phyloP scores from a whole-genome alignment of 2,797 vertebrate genomes.

The Picus viridis region DNA sequence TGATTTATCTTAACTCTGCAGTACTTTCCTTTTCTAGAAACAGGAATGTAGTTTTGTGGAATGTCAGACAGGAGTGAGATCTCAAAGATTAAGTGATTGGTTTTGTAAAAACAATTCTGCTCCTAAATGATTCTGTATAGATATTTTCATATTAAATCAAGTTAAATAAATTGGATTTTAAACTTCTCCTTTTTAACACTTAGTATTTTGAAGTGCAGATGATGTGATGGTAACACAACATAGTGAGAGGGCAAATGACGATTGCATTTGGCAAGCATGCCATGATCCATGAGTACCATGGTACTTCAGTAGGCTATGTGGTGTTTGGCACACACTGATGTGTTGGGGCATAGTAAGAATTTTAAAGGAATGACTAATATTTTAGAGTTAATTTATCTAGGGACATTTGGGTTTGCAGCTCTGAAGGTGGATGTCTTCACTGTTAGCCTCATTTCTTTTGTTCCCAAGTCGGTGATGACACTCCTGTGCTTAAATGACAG shows the following conservation, averaged over 20 bases:
- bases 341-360: neutral
- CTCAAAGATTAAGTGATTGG: neutral
- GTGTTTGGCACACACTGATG: neutral
- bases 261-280: neutral
- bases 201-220: neutral
- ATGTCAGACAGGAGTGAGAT: neutral
- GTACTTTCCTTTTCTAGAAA: constrained; percentile 9
- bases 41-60: neutral
- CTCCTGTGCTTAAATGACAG: neutral
- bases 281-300: neutral
- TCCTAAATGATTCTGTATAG: neutral
- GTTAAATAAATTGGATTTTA: neutral
- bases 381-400: neutral
- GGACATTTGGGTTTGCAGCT: neutral
- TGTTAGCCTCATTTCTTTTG: neutral
- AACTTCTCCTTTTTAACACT: neutral
- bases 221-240: neutral
- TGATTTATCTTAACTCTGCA: neutral
- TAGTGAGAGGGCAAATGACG: neutral
- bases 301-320: neutral
- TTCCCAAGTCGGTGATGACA: neutral
- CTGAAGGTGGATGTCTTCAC: neutral
- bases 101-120: neutral
- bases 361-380: neutral
- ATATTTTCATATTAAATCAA: neutral